Evolutionary conservation across 2,797 vertebrate species (phyloP).

Genomic region (Aratinga solstitialis): DNA sequence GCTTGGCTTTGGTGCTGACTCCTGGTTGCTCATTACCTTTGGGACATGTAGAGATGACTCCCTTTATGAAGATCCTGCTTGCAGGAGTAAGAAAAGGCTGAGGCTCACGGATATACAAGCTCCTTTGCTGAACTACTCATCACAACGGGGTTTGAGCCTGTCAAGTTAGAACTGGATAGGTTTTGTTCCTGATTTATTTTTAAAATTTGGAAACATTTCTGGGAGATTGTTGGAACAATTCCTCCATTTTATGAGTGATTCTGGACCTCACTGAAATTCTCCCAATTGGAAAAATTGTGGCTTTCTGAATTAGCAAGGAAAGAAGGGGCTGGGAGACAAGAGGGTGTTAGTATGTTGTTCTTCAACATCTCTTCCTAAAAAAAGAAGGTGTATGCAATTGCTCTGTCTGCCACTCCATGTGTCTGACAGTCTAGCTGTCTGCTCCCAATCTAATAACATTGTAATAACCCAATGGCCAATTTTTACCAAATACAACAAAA

Average conservation of each 20-base stretch:
- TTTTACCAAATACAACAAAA: not conserved
- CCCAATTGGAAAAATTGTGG: not conserved
- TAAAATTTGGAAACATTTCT: not conserved
- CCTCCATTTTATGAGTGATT: not conserved
- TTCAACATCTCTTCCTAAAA: not conserved
- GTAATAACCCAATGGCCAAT: not conserved
- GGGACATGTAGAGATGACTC: not conserved
- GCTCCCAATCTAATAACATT: not conserved
- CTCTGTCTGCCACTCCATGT: not conserved
- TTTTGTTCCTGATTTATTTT: not conserved
- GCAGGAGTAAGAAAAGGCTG: not conserved
- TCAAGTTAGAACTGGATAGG: not conserved
- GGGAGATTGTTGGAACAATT: not conserved
- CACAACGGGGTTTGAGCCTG: not conserved
- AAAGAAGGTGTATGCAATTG: not conserved
- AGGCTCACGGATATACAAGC: not conserved
- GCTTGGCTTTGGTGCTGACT: not conserved
- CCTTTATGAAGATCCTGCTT: not conserved
- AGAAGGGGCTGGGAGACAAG: not conserved
- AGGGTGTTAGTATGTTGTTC: not conserved
- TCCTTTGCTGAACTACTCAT: not conserved
- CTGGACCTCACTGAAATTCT: not conserved
- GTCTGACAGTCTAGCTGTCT: not conserved
- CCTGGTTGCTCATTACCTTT: not conserved
- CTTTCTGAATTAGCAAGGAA: not conserved